phyloP scores from a whole-genome alignment of 2,113 vertebrate genomes.

The Oryzias melastigma region DNA sequence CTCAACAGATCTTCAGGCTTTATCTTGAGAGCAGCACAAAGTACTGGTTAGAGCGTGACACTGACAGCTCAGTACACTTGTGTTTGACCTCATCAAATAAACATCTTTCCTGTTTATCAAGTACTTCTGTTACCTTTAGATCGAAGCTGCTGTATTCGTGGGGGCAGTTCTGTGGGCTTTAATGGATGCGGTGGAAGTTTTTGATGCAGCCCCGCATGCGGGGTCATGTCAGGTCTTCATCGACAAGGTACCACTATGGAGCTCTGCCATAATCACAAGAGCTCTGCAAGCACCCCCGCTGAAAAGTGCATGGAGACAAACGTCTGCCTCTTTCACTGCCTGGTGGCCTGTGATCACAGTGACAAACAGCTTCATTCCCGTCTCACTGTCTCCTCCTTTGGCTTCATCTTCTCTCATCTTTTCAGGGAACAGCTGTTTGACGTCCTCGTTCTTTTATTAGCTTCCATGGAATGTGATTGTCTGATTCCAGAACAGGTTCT shows the following conservation, averaged over 20 bases:
- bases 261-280: conserved; percentile 9
- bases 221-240: conserved; percentile 10
- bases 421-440: conserved; percentile 31
- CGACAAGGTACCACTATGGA: not conserved
- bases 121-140: not conserved
- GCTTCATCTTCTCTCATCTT: conserved; percentile 26
- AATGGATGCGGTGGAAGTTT: not conserved
- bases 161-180: conserved; percentile 9
- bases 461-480: conserved; percentile 21
- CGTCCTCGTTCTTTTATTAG: conserved; percentile 59
- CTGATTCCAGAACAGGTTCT: conserved; percentile 34
- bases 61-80: conserved; percentile 93
- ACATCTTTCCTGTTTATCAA: conserved; percentile 63
- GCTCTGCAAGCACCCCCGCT: conserved; percentile 16
- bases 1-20: conserved; percentile 8
- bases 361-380: conserved; percentile 33
- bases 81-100: conserved; percentile 90
- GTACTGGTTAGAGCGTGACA: conserved; percentile 89
- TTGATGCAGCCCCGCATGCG: not conserved
- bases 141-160: not conserved
- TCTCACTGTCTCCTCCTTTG: conserved; percentile 11
- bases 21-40: conserved; percentile 93
- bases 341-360: conserved; percentile 39
- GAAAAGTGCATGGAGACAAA: conserved; percentile 33
- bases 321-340: conserved; percentile 32